phyloP scores from a whole-genome alignment of 1,140 invertebrate genomes.

The Atta cephalotes region DNA sequence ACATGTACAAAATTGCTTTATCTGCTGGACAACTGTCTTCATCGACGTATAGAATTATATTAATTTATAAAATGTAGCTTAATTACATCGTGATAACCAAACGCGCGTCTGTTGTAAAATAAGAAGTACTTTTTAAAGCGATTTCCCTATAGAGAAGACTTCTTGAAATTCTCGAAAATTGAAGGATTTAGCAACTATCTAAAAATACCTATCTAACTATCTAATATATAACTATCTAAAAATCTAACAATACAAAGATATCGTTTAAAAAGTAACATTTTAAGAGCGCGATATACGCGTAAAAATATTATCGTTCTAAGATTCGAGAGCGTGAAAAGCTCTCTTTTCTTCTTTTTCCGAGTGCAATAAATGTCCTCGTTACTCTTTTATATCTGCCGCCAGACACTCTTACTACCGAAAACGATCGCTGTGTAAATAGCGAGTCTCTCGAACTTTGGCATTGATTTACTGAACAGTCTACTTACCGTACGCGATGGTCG shows the following conservation, averaged over 20 bases:
- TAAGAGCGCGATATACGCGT: not conserved
- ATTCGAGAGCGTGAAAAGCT: conserved; percentile 24
- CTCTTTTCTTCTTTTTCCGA: not conserved
- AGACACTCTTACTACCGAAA: conserved; percentile 28
- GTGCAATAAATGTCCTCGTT: conserved; percentile 42
- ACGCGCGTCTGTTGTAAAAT: no score
- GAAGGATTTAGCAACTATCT: not conserved
- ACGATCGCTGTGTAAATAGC: conserved; percentile 37
- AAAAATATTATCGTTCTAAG: not conserved
- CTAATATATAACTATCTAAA: not conserved
- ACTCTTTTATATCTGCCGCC: conserved; percentile 27
- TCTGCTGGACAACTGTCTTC: no score
- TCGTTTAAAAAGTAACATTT: not conserved
- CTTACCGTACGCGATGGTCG: conserved; percentile 88
- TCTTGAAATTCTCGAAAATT: not conserved
- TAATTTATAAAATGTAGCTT: no score
- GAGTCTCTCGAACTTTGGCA: not conserved
- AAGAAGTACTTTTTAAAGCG: no score
- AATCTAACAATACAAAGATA: not conserved
- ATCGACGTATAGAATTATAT: no score
- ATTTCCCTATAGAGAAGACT: not conserved
- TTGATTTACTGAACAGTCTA: conserved; percentile 50
- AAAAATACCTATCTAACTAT: not conserved
- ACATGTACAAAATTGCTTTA: no score
- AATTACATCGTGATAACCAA: no score